Base-by-base conservation (phyloP, 2,888 invertebrate species). In the Chymomyza procnemis region DNA sequence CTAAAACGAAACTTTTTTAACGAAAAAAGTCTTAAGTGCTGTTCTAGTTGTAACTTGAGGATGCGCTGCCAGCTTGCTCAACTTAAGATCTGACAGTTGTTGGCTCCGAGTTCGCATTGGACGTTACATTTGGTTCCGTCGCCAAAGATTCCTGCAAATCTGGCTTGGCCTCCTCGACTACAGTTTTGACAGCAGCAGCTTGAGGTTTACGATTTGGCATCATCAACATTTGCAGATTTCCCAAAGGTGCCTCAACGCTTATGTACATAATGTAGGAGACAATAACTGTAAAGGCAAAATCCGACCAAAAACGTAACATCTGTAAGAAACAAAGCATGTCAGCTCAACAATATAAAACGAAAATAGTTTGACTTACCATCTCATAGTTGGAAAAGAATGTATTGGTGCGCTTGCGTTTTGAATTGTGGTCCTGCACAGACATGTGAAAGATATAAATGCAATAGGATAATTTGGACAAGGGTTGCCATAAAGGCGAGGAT, bases 311-410 rank as follows among this genome's bases (percentile, higher is more conserved):
- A 0, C 69, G 74, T 0, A 87, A 63, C 47, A 85, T 79, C 87
- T 87, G 22, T 1, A 19, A 19, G 8, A 16, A 1, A 16, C 2
- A 6, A 16, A 14, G 18, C 4, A 1, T 18, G 9, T 19, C 0
- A 94, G 94, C 1, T 4, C 94, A 95, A 26, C 95, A 95, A 90
- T 92, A 95, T 85, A 95, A n/a, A n/a, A n/a, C n/a, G n/a, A n/a
- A 95, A 26, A 1, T 47, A 16, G 2, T 8, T 72, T 94, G 92
- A 60, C 76, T 64, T 76, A 89, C 90, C 76, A 80, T 71, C 63
- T 78, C 82, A 58, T 86, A 87, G 58, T 85, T 67, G 1, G 87
- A 87, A 52, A 88, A 89, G 66, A 79, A 74, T 2, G 77, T 72
- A 57, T 73, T 75, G 0, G 81, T 78, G 62, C 83, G 78, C 5